phyloP scores from a whole-genome alignment of 2,113 vertebrate genomes.

The Brachyistius frenatus region DNA sequence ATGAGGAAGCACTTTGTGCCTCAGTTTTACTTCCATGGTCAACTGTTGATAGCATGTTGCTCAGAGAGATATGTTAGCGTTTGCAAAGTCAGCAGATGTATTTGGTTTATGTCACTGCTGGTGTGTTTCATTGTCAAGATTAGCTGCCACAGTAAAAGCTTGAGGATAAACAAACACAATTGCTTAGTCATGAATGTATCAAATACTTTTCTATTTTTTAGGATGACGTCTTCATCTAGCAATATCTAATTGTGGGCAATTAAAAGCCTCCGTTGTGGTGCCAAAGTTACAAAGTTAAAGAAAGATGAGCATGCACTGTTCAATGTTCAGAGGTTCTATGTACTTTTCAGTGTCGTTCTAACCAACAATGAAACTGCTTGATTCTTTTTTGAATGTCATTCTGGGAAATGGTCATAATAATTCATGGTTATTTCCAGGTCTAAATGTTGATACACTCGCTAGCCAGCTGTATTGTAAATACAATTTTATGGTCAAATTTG shows the following conservation, averaged over 20 bases:
- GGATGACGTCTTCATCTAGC: not conserved
- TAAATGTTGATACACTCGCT: not conserved
- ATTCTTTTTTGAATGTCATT: not conserved
- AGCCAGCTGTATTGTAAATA: too few relatives aligned
- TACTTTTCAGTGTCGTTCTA: too few relatives aligned
- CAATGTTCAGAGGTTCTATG: too few relatives aligned
- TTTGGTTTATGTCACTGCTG: slow-evolving; percentile 23
- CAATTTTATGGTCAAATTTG: too few relatives aligned
- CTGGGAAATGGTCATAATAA: too few relatives aligned
- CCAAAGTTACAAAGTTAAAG: not conserved
- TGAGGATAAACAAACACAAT: slow-evolving; percentile 33
- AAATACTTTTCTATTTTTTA: slow-evolving; percentile 19
- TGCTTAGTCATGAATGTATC: slow-evolving; percentile 21
- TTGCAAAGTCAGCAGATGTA: slow-evolving; percentile 27
- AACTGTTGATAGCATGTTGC: slow-evolving; percentile 50
- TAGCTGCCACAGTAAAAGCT: slow-evolving; percentile 48
- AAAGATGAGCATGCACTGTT: not conserved
- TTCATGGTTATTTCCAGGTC: not conserved
- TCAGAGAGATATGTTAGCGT: slow-evolving; percentile 9
- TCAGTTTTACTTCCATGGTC: slow-evolving; percentile 62
- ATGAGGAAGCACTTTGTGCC: slow-evolving; percentile 65
- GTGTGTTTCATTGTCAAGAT: slow-evolving; percentile 24
- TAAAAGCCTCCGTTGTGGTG: not conserved
- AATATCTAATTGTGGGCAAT: not conserved
- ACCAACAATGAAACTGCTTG: not conserved